These are phyloP conservation scores for Pelosia muscerda DNA, from an alignment of 2,888 invertebrate species.

Conservation along the genomic window DNA sequence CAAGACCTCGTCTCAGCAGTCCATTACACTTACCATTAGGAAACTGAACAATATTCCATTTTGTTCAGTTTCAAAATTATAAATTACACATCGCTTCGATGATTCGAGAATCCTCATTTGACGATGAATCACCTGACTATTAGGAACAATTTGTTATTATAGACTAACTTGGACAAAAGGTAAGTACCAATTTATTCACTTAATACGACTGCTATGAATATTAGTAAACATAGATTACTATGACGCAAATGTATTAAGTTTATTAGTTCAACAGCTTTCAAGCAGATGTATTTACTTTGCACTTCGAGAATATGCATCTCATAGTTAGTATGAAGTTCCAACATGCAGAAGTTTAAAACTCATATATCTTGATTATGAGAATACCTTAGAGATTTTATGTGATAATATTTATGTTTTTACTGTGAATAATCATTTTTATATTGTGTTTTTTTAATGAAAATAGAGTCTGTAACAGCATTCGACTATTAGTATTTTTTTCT, in stretches of 20 bases:
- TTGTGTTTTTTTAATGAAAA: too few relatives aligned
- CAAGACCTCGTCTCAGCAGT: too few relatives aligned
- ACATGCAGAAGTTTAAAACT: not conserved
- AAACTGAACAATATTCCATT: too few relatives aligned
- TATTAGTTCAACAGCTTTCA: not conserved
- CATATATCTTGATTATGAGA: not conserved
- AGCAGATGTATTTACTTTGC: not conserved
- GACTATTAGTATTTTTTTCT: too few relatives aligned
- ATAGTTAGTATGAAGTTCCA: constrained; percentile 4
- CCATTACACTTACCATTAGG: too few relatives aligned
- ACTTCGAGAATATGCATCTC: constrained; percentile 7
- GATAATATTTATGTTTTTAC: not conserved
- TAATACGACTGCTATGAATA: not conserved
- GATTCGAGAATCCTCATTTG: not conserved
- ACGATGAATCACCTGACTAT: not conserved
- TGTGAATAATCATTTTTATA: not conserved
- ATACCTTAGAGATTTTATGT: not conserved
- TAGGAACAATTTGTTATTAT: too few relatives aligned
- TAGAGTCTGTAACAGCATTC: too few relatives aligned
- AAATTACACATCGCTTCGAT: too few relatives aligned
- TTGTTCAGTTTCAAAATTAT: too few relatives aligned
- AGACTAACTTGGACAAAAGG: too few relatives aligned
- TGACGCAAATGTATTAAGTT: not conserved
- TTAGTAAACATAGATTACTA: not conserved
- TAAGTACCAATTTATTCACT: too few relatives aligned